A percentile compares a stretch with the other conserved stretches of the same genome.
phyloP scores from a whole-genome alignment of 2,113 vertebrate genomes.

The Sula dactylatra region DNA sequence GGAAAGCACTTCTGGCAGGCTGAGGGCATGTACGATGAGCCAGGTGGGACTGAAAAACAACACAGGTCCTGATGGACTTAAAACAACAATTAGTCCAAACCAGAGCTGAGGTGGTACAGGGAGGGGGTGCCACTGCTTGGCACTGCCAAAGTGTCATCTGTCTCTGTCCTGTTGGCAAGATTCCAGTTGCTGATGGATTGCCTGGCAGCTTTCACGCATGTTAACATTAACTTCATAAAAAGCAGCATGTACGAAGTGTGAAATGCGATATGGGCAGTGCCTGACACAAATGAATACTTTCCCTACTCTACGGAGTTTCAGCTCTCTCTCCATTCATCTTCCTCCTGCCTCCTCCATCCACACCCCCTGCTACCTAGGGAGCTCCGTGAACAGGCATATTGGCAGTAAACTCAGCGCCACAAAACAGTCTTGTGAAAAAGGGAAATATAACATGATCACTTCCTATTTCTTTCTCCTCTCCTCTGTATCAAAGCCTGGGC shows the following conservation, averaged over 20 bases:
- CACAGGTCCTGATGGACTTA: accelerated
- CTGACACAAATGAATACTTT: background rate
- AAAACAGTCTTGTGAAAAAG: slow-evolving; percentile 11
- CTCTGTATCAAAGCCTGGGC: slow-evolving; percentile 8
- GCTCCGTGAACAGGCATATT: background rate
- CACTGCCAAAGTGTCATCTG: background rate
- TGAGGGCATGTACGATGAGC: accelerated
- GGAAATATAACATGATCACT: background rate
- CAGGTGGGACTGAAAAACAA: background rate
- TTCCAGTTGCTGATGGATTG: background rate
- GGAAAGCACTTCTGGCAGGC: background rate
- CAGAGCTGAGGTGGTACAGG: background rate
- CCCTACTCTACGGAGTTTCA: background rate
- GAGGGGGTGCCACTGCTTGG: background rate
- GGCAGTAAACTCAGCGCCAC: slow-evolving; percentile 31
- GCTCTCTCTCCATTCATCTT: background rate
- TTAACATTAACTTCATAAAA: background rate
- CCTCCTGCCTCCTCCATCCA: background rate
- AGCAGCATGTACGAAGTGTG: background rate
- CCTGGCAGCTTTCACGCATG: background rate
- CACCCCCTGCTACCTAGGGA: background rate
- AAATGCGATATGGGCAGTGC: background rate
- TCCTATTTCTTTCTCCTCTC: slow-evolving; percentile 31
- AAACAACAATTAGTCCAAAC: accelerated
- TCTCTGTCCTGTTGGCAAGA: background rate